Evolutionary conservation across 2,888 invertebrate species (phyloP).

Genomic region (Phyllotreta striolata): DNA sequence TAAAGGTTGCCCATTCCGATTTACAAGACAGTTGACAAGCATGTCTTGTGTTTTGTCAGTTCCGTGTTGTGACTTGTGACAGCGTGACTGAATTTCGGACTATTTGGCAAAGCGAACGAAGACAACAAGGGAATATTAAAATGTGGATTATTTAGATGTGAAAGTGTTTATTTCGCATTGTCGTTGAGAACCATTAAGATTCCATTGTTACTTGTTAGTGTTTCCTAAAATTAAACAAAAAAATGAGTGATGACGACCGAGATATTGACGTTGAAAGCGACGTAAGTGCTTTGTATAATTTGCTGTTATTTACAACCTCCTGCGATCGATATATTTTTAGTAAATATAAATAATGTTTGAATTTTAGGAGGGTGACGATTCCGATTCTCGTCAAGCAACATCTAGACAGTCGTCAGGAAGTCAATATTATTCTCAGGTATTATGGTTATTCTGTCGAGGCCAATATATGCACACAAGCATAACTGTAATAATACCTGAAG

Average conservation of each 20-base stretch:
- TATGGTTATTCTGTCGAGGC: constrained; percentile 3
- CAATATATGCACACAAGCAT: background rate
- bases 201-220: background rate
- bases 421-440: constrained; percentile 82
- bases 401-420: constrained; percentile 70
- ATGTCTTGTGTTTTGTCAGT: too few relatives aligned
- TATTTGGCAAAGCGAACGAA: too few relatives aligned
- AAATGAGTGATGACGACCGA: constrained; percentile 93
- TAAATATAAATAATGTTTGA: constrained; percentile 31
- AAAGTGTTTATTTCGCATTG: constrained; percentile 17
- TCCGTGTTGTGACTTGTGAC: background rate
- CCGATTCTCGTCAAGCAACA: constrained; percentile 71
- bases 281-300: constrained; percentile 67
- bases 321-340: constrained; percentile 34
- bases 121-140: background rate
- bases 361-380: constrained; percentile 81
- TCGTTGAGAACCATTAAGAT: constrained; percentile 1
- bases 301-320: constrained; percentile 30
- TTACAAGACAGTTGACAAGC: too few relatives aligned
- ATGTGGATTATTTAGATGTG: constrained; percentile 17
- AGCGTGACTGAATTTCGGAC: background rate
- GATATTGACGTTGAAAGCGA: constrained; percentile 96
- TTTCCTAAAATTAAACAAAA: constrained; percentile 30
- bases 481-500: background rate
- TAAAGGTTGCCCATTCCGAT: too few relatives aligned